Percentiles rank a stretch among this genome's conserved stretches.
phyloP scores from a whole-genome alignment of 2,797 vertebrate genomes.

The Neolamprologus multifasciatus region DNA sequence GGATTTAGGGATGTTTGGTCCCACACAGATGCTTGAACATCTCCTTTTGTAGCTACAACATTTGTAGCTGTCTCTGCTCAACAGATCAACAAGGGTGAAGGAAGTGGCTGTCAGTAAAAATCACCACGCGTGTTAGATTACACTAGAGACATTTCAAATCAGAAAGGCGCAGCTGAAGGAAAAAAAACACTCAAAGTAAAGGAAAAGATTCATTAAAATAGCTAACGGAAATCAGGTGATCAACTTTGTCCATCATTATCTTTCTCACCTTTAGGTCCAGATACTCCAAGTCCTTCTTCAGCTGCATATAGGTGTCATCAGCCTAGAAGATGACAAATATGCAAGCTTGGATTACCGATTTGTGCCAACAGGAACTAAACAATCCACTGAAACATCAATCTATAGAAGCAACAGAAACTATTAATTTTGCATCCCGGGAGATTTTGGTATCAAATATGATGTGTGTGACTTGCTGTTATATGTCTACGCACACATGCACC shows the following conservation, averaged over 20 bases:
- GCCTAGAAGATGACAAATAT: conserved; percentile 66
- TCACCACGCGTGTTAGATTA: background rate
- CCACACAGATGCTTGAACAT: background rate
- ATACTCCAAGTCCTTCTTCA: conserved; percentile 96
- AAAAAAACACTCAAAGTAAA: background rate
- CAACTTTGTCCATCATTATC: too few species aligned
- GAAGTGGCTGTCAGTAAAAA: background rate
- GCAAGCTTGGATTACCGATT: background rate
- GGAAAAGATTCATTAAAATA: background rate
- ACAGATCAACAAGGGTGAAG: background rate
- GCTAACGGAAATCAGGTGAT: background rate
- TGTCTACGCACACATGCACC: conserved; percentile 22
- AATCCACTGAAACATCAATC: background rate
- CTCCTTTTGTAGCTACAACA: background rate
- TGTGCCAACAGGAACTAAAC: background rate
- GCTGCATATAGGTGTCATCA: conserved; percentile 90
- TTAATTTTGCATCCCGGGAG: background rate
- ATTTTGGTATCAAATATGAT: background rate
- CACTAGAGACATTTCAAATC: background rate
- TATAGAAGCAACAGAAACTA: background rate
- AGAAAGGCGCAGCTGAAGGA: background rate
- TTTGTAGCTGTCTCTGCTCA: background rate
- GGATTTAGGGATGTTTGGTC: background rate
- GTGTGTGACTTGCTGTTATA: background rate
- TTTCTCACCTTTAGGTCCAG: conserved; percentile 90